phyloP scores from a whole-genome alignment of 2,797 vertebrate genomes.

The Sparus aurata region DNA sequence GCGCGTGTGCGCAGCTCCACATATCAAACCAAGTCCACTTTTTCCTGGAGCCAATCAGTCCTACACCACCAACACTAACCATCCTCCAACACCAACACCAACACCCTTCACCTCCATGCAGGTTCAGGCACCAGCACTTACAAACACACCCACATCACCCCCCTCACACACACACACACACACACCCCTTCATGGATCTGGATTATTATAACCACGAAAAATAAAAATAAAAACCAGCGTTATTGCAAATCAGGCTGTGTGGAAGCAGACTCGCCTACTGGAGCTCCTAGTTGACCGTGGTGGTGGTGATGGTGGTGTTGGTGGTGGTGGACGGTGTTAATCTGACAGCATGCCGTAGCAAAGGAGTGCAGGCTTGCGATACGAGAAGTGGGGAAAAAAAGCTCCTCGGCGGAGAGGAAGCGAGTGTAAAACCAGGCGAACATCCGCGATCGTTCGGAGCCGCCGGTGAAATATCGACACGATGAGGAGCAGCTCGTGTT shows the following conservation, averaged over 20 bases:
- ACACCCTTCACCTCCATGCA: slow-evolving; percentile 52
- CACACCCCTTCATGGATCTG: slow-evolving; percentile 4
- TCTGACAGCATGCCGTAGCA: slow-evolving; percentile 75
- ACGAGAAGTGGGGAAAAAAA: slow-evolving; percentile 54
- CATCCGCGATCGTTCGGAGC: slow-evolving; percentile 53
- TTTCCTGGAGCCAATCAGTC: slow-evolving; percentile 58
- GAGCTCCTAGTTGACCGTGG: slow-evolving; percentile 71
- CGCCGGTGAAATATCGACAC: slow-evolving; percentile 33
- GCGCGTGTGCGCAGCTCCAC: slow-evolving; percentile 36
- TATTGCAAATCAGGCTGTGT: not conserved
- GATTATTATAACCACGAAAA: not conserved
- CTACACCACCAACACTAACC: slow-evolving; percentile 33
- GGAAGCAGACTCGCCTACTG: slow-evolving; percentile 56
- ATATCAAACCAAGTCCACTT: slow-evolving; percentile 72
- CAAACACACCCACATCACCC: slow-evolving; percentile 54
- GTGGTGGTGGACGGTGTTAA: slow-evolving; percentile 59
- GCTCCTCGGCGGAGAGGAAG: slow-evolving; percentile 29
- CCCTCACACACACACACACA: too few species aligned
- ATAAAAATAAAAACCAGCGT: not conserved
- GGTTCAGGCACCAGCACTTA: slow-evolving; percentile 38
- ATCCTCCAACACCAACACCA: slow-evolving; percentile 15
- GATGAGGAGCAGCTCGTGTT: slow-evolving; percentile 34
- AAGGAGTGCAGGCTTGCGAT: slow-evolving; percentile 51
- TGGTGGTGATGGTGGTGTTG: slow-evolving; percentile 26
- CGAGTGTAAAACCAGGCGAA: slow-evolving; percentile 39